Evolutionary conservation across 2,113 vertebrate genomes (phyloP), one percentile per base, ranked within the genome.

Genomic region (Saiga tatarica): DNA sequence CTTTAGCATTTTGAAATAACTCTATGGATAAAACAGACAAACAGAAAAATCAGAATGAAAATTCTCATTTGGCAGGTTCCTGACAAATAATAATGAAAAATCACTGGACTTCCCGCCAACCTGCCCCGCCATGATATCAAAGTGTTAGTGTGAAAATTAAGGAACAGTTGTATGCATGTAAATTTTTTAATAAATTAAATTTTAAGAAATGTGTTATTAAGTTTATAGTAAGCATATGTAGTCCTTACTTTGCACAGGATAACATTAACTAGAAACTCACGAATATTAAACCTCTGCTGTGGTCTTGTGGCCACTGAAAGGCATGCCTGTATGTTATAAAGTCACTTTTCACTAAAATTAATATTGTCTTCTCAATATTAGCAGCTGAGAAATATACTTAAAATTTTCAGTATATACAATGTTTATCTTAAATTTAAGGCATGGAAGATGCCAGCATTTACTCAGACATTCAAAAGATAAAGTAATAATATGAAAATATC

Each of bases 111-210:
- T 74, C 15, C 6, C 3, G 2, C 11, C 2, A 2, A 16, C 50
- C 15, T 1, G 0, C 50, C 50, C 15, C 4, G 2, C 9, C 33
- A 3, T 52, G 10, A 4, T 86, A 39, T 67, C 81, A 89, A 84
- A 74, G 28, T 82, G 39, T 76, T 84, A 67, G 39, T 50, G 36
- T 87, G 79, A 78, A 92, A 90, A 87, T 50, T 90, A 95, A 95
- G n/a, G 23, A 90, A 87, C 7, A 94, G 45, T 71, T 95, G 47
- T 91, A 4, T 52, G 9, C 36, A 39, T 26, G 36, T 53, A 64
- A 62, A 28, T 88, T 36, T 95, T 33, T 42, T 64, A 97, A 96
- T 89, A 50, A 71, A 78, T 93, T 83, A 89, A 86, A 85, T 93
- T 62, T 64, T 7, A 96, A 93, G 82, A 84, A 90, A 71, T 45